Percentiles rank a stretch among this genome's conserved stretches.
Evolutionary conservation across 2,113 vertebrate genomes (phyloP).

Genomic region (Odontophorus gujanensis): DNA sequence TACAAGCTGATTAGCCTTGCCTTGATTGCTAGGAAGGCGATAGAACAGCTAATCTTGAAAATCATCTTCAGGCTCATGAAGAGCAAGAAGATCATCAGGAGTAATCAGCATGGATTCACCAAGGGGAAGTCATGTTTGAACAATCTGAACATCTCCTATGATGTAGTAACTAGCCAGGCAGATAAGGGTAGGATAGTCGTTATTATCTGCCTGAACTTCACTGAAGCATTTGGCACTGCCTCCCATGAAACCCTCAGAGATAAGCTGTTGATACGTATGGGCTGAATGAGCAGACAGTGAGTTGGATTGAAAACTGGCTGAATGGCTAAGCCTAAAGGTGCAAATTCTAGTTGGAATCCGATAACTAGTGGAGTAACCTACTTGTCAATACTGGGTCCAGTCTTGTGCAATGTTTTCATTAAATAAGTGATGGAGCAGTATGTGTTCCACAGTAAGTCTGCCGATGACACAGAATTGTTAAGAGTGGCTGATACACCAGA

Average conservation of each 20-base stretch:
- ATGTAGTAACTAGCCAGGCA: neutral
- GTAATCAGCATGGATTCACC: neutral
- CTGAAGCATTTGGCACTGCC: neutral
- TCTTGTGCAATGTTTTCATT: neutral
- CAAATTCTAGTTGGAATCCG: neutral
- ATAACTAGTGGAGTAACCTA: neutral
- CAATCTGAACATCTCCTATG: neutral
- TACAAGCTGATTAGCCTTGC: too few species aligned
- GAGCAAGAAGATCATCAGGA: neutral
- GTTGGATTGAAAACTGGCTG: neutral
- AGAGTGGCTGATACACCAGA: neutral
- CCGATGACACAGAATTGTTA: neutral
- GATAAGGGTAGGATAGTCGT: too few species aligned
- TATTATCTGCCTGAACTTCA: too few species aligned
- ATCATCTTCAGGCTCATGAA: neutral
- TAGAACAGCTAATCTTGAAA: neutral
- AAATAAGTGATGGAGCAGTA: neutral
- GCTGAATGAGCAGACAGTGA: neutral
- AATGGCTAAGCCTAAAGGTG: neutral
- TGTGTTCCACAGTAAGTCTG: neutral
- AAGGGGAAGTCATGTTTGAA: neutral
- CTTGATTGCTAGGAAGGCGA: neutral
- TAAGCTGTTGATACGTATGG: neutral
- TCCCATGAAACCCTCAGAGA: neutral
- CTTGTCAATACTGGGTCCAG: neutral